Percentiles rank a stretch among this genome's conserved stretches.
These are phyloP conservation scores for Reticulitermes lucifugus DNA, from an alignment of 2,888 invertebrate genomes.

Conservation along the genomic window DNA sequence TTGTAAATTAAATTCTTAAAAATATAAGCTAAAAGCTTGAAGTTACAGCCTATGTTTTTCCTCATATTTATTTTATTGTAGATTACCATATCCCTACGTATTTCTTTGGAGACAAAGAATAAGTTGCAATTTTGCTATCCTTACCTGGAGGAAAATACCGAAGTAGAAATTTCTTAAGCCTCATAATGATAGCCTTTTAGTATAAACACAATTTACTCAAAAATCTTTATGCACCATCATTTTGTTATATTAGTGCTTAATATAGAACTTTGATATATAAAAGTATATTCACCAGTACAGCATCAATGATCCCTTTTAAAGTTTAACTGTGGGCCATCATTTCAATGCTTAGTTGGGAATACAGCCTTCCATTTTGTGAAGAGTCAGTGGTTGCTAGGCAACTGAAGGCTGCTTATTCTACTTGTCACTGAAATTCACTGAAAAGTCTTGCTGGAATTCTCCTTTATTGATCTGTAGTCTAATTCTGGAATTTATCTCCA, in stretches of 20 bases:
- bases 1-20: too few relatives aligned
- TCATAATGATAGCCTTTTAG: slow-evolving; percentile 65
- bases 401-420: background rate
- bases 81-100: background rate
- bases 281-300: background rate
- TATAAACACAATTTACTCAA: background rate
- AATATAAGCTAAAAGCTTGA: background rate
- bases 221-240: background rate
- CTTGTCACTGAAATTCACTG: background rate
- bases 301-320: background rate
- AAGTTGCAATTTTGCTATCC: background rate
- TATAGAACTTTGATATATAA: background rate
- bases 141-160: slow-evolving; percentile 79
- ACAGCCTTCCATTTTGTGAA: background rate
- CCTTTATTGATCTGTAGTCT: too few relatives aligned
- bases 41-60: background rate
- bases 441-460: too few relatives aligned
- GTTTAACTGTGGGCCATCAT: background rate
- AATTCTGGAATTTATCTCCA: too few relatives aligned
- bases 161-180: slow-evolving; percentile 75
- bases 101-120: background rate
- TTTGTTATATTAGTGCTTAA: background rate
- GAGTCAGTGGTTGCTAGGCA: slow-evolving; percentile 25
- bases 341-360: background rate
- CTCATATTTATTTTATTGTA: background rate